Evolutionary conservation across 2,797 vertebrate species (phyloP).

Genomic region (Clarias pachynema): DNA sequence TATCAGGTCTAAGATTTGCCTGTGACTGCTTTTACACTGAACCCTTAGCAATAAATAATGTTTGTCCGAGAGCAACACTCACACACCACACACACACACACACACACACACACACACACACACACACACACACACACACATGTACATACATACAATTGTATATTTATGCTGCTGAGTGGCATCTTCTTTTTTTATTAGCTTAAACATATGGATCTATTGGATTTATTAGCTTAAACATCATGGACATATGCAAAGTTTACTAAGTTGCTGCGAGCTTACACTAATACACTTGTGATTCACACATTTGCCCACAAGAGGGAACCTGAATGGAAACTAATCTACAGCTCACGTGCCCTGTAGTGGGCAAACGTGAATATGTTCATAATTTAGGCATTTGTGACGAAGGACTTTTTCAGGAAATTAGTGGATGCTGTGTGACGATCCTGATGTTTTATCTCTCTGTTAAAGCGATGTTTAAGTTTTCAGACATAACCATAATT

Average conservation of each 20-base stretch:
- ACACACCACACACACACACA: not conserved
- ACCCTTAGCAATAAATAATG: not conserved
- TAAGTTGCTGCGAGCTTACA: not conserved
- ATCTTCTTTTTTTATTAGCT: constrained; percentile 1
- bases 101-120: not conserved
- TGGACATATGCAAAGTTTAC: not conserved
- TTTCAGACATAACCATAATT: not conserved
- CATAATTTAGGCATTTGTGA: not conserved
- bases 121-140: not conserved
- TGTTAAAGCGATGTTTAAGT: not conserved
- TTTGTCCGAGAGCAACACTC: not conserved
- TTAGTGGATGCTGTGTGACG: not conserved
- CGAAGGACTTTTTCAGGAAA: not conserved
- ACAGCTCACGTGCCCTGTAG: not conserved
- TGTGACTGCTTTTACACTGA: not conserved
- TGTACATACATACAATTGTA: not conserved
- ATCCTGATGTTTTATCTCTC: not conserved
- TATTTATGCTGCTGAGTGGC: constrained; percentile 4
- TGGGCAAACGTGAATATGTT: not conserved
- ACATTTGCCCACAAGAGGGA: too few species aligned
- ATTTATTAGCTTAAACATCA: not conserved
- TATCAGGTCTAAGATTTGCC: not conserved
- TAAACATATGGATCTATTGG: not conserved
- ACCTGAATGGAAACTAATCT: not conserved
- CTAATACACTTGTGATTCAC: not conserved